phyloP scores from a whole-genome alignment of 2,888 invertebrate genomes.

The Choreutis nemorana region DNA sequence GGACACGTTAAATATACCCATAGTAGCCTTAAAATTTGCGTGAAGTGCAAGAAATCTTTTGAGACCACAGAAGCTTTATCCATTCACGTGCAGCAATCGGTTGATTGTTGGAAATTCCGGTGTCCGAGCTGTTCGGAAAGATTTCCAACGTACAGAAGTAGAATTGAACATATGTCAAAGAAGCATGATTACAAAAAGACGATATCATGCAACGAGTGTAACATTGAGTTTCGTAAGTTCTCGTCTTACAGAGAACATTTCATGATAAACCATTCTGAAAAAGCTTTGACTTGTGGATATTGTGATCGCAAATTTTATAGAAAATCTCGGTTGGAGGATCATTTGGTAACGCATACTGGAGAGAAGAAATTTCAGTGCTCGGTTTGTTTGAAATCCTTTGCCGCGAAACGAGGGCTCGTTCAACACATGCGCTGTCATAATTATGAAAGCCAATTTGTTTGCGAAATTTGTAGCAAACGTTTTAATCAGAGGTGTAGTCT shows the following conservation, averaged over 20 bases:
- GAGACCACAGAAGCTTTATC: conserved; percentile 14
- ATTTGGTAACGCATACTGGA: conserved; percentile 60
- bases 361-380: conserved; percentile 57
- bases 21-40: conserved; percentile 13
- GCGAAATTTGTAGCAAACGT: conserved; percentile 42
- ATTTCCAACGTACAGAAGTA: conserved; percentile 16
- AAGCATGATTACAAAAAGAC: conserved; percentile 15
- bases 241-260: background rate
- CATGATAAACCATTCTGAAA: background rate
- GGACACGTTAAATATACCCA: conserved; percentile 16
- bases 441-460: conserved; percentile 44
- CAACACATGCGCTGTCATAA: conserved; percentile 57
- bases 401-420: conserved; percentile 41
- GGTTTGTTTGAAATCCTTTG: conserved; percentile 49
- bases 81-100: conserved; percentile 16
- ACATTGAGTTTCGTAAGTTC: conserved; percentile 6
- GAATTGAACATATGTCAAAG: conserved; percentile 15
- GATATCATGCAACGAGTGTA: conserved; percentile 20
- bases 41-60: conserved; percentile 19
- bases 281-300: conserved; percentile 1
- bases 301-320: conserved; percentile 22
- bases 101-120: conserved; percentile 17
- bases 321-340: conserved; percentile 34
- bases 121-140: conserved; percentile 19
- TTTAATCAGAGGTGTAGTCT: conserved; percentile 53